Base-by-base conservation (phyloP, 2,113 vertebrate genomes). In the Aleadryas rufinucha region DNA sequence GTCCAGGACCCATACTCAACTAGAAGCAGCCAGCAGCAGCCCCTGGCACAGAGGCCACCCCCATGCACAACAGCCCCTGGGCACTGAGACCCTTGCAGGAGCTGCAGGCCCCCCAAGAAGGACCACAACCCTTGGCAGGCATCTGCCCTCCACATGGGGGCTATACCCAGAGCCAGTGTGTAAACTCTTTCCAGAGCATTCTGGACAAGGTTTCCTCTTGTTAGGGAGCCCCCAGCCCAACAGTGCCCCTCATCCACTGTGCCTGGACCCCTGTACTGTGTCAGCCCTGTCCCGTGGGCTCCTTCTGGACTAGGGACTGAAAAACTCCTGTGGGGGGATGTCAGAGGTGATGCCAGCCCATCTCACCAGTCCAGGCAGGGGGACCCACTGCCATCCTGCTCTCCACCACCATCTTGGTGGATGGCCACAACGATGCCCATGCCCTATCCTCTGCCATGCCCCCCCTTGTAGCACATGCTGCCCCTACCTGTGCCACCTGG, bases 391-490 rank as follows among this genome's bases (percentile, higher is more conserved):
- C 42, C 45, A 56, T 44, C 41, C 63, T 0, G 0, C 26, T 69
- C 17, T 33, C 39, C 47, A n/a, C 5, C 21, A 41, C 18, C 16
- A 7, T 9, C 16, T 54, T 54, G n/a, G 19, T 13, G 16, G 37
- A 31, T 57, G 50, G 5, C 28, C 56, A 8, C 52, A 42, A 31
- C 0, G 0, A 39, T 10, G 9, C 45, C 37, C 13, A 31, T 6
- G 21, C 26, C 37, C 71, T 41, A 6, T 4, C 9, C 37, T 27
- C 26, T 24, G 3, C 44, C 6, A 1, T 2, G 3, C 2, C 11
- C 26, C 26, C 9, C 24, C 21, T 19, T 0, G 2, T 31, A 70
- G 45, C 5, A 22, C 45, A 60, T 0, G 0, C 44, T 83, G 56
- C 5, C 33, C 96, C 33, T 95, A 97, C 96, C 95, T 93, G 84